phyloP scores from a whole-genome alignment of 2,888 invertebrate genomes.

The Archaeoteleia sp. region DNA sequence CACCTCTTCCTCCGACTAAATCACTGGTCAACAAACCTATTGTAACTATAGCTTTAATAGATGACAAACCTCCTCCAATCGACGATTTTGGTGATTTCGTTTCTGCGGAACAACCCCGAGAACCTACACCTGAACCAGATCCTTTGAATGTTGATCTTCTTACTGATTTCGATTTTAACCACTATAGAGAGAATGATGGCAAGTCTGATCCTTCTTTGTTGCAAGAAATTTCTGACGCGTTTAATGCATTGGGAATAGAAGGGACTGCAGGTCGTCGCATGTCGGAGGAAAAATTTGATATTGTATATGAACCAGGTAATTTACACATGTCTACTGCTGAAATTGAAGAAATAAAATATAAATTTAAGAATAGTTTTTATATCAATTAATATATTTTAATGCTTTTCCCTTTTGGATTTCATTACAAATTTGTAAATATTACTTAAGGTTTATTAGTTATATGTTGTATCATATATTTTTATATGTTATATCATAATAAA shows the following conservation, averaged over 20 bases:
- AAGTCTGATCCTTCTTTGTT: slow-evolving; percentile 61
- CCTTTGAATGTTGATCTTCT: slow-evolving; percentile 61
- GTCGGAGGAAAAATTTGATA: slow-evolving; percentile 60
- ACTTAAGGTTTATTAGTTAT: too few relatives aligned
- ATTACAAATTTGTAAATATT: too few relatives aligned
- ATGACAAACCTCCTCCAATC: slow-evolving; percentile 51
- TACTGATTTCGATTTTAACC: slow-evolving; percentile 64
- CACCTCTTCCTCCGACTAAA: slow-evolving; percentile 36
- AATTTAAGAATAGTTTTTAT: too few relatives aligned
- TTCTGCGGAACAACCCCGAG: slow-evolving; percentile 67
- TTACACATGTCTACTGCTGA: too few relatives aligned
- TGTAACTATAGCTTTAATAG: slow-evolving; percentile 43
- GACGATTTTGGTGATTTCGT: slow-evolving; percentile 76
- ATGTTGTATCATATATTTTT: too few relatives aligned
- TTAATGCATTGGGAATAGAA: slow-evolving; percentile 65
- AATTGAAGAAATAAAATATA: too few relatives aligned
- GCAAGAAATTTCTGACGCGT: slow-evolving; percentile 65
- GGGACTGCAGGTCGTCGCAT: slow-evolving; percentile 55
- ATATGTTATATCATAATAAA: too few relatives aligned
- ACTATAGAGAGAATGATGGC: slow-evolving; percentile 50
- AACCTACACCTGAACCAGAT: slow-evolving; percentile 39
- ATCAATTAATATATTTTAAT: too few relatives aligned
- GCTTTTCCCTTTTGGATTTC: too few relatives aligned
- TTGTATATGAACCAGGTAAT: slow-evolving; percentile 59
- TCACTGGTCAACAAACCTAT: slow-evolving; percentile 26